A percentile compares a stretch with the other conserved stretches of the same genome.
These are phyloP conservation scores for Phyllotreta striolata DNA, from an alignment of 2,888 invertebrate genomes.

Conservation along the genomic window DNA sequence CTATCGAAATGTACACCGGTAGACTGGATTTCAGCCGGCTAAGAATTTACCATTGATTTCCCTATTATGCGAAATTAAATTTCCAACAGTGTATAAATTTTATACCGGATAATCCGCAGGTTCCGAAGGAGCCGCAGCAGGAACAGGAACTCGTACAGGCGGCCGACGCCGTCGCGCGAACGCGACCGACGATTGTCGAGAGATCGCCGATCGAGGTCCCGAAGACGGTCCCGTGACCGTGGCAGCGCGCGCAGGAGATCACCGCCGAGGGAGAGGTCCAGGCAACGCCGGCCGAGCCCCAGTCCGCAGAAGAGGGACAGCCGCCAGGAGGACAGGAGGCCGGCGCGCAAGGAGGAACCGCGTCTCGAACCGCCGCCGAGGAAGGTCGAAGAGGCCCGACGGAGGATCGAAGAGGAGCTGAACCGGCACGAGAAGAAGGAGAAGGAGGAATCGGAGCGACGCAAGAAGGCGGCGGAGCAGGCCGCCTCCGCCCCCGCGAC, in stretches of 20 bases:
- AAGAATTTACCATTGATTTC: neutral
- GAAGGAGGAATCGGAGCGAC: constrained; percentile 44
- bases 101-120: constrained; percentile 29
- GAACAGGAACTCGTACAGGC: constrained; percentile 53
- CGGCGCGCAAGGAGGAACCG: constrained; percentile 49
- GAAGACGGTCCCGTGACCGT: constrained; percentile 49
- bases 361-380: constrained; percentile 55
- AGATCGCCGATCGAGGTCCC: constrained; percentile 60
- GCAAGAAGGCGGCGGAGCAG: constrained; percentile 46
- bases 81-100: too few relatives aligned
- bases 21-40: too few relatives aligned
- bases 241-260: constrained; percentile 58
- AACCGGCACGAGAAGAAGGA: constrained; percentile 47
- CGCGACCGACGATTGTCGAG: constrained; percentile 53
- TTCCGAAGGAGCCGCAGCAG: constrained; percentile 57
- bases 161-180: constrained; percentile 51
- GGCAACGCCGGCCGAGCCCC: constrained; percentile 54
- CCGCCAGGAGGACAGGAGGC: constrained; percentile 48
- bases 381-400: constrained; percentile 49
- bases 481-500: constrained; percentile 47
- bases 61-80: neutral
- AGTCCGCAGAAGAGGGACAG: constrained; percentile 54
- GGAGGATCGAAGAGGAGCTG: constrained; percentile 51
- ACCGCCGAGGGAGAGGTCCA: constrained; percentile 53
- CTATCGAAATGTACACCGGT: too few relatives aligned